Evolutionary conservation across 2,797 vertebrate genomes (phyloP).

Genomic region (Orientallactaga sibirica): DNA sequence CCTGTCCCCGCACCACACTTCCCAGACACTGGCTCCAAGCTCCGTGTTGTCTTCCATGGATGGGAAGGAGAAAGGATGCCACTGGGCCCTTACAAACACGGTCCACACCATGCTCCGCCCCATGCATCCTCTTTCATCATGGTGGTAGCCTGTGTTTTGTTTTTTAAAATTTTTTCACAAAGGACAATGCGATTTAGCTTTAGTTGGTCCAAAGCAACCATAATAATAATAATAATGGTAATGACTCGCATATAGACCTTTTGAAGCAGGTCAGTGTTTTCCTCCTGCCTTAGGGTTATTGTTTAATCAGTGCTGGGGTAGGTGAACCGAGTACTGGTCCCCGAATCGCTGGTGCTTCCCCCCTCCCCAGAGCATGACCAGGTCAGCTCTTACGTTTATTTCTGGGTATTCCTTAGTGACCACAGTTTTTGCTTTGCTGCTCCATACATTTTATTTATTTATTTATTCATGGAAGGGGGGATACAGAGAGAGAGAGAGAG

Average conservation of each 20-base stretch:
- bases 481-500: no score
- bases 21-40: no score
- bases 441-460: no score
- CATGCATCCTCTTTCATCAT: neutral
- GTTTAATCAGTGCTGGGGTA: neutral
- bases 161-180: no score
- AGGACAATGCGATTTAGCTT: neutral
- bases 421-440: no score
- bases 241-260: neutral
- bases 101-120: neutral
- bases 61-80: neutral
- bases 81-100: neutral
- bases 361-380: neutral
- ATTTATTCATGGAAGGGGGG: no score
- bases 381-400: neutral
- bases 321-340: neutral
- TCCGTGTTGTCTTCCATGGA: neutral
- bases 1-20: neutral
- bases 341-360: neutral
- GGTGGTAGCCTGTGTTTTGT: neutral
- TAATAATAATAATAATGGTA: no score
- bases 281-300: neutral
- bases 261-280: neutral
- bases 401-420: constrained; percentile 24
- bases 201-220: neutral